Percentiles rank a stretch among this genome's conserved stretches.
phyloP scores from a whole-genome alignment of 2,113 vertebrate species.

The Strix uralensis region DNA sequence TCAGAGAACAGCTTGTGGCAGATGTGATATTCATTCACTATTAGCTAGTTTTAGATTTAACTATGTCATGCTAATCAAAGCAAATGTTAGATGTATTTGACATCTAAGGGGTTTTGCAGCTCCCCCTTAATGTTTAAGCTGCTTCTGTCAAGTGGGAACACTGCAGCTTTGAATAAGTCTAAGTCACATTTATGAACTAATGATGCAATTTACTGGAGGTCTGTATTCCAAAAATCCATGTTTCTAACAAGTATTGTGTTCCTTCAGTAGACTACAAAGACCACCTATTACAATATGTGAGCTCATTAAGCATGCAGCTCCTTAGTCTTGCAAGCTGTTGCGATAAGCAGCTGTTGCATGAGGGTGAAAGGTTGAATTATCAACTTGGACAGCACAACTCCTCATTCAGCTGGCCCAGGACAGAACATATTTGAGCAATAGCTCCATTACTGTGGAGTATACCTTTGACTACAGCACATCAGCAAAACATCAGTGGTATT shows the following conservation, averaged over 20 bases:
- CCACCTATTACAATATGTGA: conserved; percentile 46
- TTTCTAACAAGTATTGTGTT: background rate
- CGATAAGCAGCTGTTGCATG: conserved; percentile 78
- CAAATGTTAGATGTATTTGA: background rate
- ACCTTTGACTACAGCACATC: background rate
- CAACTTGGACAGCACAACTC: conserved; percentile 48
- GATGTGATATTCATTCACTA: conserved; percentile 54
- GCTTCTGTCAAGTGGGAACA: background rate
- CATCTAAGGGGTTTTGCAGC: background rate
- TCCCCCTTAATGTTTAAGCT: background rate
- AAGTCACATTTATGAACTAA: conserved; percentile 25
- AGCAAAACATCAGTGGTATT: conserved; percentile 2
- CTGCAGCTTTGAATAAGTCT: background rate
- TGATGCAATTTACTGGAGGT: background rate
- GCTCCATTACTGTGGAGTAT: background rate
- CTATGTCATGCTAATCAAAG: conserved; percentile 1
- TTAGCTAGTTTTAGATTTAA: conserved; percentile 33
- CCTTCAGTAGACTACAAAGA: conserved; percentile 44
- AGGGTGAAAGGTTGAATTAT: conserved; percentile 71
- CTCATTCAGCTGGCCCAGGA: background rate
- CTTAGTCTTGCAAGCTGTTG: conserved; percentile 74
- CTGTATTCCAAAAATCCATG: background rate
- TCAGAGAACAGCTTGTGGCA: conserved; percentile 45
- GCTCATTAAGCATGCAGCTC: conserved; percentile 69
- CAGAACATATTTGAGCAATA: conserved; percentile 9